Evolutionary conservation across 1,140 invertebrate species (phyloP).

Genomic region (Diuraphis noxia): DNA sequence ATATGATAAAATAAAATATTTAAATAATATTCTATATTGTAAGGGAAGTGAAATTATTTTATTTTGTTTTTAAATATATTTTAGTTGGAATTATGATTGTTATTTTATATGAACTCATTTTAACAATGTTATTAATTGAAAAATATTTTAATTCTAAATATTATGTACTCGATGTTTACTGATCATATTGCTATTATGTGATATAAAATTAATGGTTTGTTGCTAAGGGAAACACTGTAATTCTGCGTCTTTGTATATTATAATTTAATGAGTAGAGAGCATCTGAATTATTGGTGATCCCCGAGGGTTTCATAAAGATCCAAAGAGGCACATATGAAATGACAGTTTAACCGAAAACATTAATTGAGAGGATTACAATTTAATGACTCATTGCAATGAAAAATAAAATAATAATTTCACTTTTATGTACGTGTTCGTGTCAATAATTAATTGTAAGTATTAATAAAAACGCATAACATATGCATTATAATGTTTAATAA

Average conservation of each 20-base stretch:
- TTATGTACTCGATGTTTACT: neutral
- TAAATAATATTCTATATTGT: neutral
- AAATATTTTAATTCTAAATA: neutral
- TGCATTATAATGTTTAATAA: neutral
- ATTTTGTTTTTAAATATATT: neutral
- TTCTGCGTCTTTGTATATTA: neutral
- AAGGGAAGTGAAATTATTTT: neutral
- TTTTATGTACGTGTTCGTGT: neutral
- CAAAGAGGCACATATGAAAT: neutral
- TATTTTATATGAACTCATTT: neutral
- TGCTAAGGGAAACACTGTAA: neutral
- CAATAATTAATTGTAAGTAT: neutral
- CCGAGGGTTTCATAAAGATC: neutral
- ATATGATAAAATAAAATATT: no score
- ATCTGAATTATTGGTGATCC: slow-evolving; percentile 1
- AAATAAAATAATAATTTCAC: neutral
- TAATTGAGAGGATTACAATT: neutral
- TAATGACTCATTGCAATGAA: neutral
- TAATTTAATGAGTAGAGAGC: slow-evolving; percentile 4
- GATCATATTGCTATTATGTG: neutral
- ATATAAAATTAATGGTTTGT: slow-evolving; percentile 8
- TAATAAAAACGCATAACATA: neutral
- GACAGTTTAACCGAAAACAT: neutral
- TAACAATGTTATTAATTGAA: neutral
- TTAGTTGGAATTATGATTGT: no score